Evolutionary conservation across 2,888 invertebrate genomes (phyloP).

Genomic region (Lasioglossum marginatum): DNA sequence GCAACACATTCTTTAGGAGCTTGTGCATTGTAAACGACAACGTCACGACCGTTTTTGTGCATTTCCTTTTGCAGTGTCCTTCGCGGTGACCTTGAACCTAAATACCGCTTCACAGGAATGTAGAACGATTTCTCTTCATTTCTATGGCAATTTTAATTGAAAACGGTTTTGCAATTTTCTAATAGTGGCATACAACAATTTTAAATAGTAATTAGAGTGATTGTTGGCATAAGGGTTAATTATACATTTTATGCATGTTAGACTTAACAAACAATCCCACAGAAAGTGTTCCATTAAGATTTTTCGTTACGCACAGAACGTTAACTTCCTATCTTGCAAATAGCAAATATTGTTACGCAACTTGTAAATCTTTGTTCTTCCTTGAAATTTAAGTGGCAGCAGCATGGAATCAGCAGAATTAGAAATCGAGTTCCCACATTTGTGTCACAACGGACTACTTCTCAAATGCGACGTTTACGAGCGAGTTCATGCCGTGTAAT

Average conservation of each 20-base stretch:
- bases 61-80: not conserved
- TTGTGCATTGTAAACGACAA: not conserved
- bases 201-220: not conserved
- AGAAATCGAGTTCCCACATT: not conserved
- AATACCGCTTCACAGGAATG: not conserved
- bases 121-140: not conserved
- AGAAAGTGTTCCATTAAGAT: not conserved
- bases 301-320: not conserved
- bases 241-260: not conserved
- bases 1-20: not conserved
- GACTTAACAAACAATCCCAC: not conserved
- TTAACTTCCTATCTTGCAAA: not conserved
- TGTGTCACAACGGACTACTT: not conserved
- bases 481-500: conserved; percentile 38
- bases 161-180: not conserved
- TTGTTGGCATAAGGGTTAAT: not conserved
- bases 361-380: not conserved
- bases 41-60: not conserved
- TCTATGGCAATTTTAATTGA: not conserved
- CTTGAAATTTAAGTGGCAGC: not conserved
- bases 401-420: not conserved
- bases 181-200: not conserved
- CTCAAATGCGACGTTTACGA: conserved; percentile 39
- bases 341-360: not conserved
- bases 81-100: not conserved